phyloP scores from a whole-genome alignment of 2,113 vertebrate species.

The Bujurquina vittata region DNA sequence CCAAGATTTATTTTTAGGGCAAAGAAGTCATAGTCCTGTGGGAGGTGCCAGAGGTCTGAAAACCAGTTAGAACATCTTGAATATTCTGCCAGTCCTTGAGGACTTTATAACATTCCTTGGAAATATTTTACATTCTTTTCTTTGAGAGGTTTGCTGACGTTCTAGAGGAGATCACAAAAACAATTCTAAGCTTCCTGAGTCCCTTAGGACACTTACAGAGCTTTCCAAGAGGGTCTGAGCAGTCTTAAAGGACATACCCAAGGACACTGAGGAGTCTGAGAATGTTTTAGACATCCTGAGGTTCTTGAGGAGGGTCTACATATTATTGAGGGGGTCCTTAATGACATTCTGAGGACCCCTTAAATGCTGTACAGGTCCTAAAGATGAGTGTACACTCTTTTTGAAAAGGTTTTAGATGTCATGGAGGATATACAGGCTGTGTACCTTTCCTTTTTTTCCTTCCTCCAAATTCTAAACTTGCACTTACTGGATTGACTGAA shows the following conservation, averaged over 20 bases:
- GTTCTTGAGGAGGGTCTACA: background rate
- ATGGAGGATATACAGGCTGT: background rate
- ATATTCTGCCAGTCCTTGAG: background rate
- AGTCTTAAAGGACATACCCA: no score
- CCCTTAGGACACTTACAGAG: background rate
- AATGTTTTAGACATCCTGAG: background rate
- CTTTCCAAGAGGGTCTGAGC: no score
- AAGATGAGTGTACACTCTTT: background rate
- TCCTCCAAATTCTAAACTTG: background rate
- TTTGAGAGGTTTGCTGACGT: background rate
- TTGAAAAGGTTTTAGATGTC: background rate
- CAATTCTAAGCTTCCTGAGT: background rate
- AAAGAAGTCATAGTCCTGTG: no score
- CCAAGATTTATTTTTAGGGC: background rate
- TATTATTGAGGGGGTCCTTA: background rate
- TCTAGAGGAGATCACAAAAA: background rate
- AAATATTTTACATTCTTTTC: background rate
- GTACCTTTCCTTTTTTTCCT: background rate
- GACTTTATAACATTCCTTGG: background rate
- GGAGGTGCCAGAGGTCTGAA: background rate
- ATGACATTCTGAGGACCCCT: background rate
- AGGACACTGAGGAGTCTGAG: background rate
- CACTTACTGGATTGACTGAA: background rate
- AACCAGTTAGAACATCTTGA: background rate
- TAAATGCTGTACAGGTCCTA: background rate